Evolutionary conservation across 1,140 invertebrate genomes (phyloP), one percentile per base, ranked within the genome.

Genomic region (Parapsyche elsis): DNA sequence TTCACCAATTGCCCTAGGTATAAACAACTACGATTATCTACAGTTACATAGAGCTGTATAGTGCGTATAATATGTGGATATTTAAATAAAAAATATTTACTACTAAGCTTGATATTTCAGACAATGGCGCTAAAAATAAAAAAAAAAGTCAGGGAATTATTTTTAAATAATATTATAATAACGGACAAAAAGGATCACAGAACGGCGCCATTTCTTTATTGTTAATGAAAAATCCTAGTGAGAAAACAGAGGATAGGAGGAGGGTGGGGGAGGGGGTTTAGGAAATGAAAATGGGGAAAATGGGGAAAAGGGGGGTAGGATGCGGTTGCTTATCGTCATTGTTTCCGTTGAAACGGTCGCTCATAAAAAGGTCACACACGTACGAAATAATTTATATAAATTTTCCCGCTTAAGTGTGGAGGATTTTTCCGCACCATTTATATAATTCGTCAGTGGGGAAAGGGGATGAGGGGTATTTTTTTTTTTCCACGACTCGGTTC

Each of bases 371-470:
- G 21, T 9, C 64, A 12, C 24, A n/a, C 21, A 26, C 24, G 64
- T 67, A 14, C 24, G 23, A 67, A 67, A 67, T 67, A 67, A 67
- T 67, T 67, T 67, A 67, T 67, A 67, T 67, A 26, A 67, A 67
- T 67, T 67, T n/a, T 38, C 30, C 21, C 21, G 64, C 12, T 53
- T 53, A 53, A 61, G 49, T 30, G 49, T 24, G 73, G 46, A 75
- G 14, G 73, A 75, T 57, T 75, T 75, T 75, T 75, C 49, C 73
- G 49, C 7, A 24, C 45, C 23, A 75, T 57, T 57, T 57, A 49
- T 57, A 57, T n/a, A 49, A 49, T 75, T 57, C 24, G 46, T 30
- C n/a, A 23, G 59, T 9, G 59, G n/a, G 59, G n/a, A 16, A 23
- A 23, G 5, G 5, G 61, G 21, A 5, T 16, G 61, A 67, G 10